Evolutionary conservation across 2,888 invertebrate genomes (phyloP).

Genomic region (Eristalis pertinax): DNA sequence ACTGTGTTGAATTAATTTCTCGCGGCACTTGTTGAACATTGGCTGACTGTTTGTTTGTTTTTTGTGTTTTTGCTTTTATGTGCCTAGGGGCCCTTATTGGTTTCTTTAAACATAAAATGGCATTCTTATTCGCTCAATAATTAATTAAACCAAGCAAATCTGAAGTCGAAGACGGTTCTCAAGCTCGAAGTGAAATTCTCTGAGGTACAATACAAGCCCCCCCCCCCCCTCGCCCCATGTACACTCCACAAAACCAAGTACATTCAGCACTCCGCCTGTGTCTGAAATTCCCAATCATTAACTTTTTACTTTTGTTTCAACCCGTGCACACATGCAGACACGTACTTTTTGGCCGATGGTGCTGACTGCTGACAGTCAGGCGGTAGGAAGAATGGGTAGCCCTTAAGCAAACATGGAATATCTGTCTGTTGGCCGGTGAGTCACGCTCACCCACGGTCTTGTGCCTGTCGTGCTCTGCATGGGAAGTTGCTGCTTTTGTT

Average conservation of each 20-base stretch:
- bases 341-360: not conserved
- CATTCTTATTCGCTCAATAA: not conserved
- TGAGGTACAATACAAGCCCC: too few species aligned
- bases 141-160: not conserved
- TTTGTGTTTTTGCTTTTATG: not conserved
- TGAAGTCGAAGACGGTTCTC: not conserved
- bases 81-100: not conserved
- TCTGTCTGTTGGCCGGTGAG: slow-evolving; percentile 6
- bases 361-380: not conserved
- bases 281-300: not conserved
- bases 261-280: not conserved
- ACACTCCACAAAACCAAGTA: not conserved
- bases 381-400: slow-evolving; percentile 17
- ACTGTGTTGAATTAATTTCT: slow-evolving; percentile 31
- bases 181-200: not conserved
- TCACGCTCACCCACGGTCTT: slow-evolving; percentile 46
- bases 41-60: not conserved
- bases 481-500: slow-evolving; percentile 3
- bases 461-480: slow-evolving; percentile 1
- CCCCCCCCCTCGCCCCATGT: not conserved
- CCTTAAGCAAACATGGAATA: slow-evolving; percentile 37
- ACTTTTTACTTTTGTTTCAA: slow-evolving; percentile 11
- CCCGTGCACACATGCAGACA: not conserved
- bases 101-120: not conserved
- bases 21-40: slow-evolving; percentile 24